A percentile compares a stretch with the other conserved stretches of the same genome.
Conservation (phyloP, 2,888 invertebrate genomes). For the Aleiodes alternator region DNA sequence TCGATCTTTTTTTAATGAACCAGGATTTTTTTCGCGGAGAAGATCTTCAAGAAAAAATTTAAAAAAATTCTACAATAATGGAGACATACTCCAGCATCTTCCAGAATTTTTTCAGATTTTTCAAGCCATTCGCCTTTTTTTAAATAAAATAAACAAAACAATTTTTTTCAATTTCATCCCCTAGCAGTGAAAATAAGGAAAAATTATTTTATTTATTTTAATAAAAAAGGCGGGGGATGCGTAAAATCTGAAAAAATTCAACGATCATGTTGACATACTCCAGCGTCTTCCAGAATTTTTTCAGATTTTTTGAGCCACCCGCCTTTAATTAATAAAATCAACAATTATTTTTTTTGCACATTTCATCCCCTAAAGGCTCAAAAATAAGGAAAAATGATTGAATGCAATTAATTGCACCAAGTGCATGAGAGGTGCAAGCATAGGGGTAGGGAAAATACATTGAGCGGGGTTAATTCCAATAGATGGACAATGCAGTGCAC, state of each 20-base stretch:
- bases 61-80: not conserved
- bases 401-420: not conserved
- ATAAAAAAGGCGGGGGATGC: too few relatives aligned
- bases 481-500: slow-evolving; percentile 58
- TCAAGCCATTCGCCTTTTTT: too few relatives aligned
- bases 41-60: not conserved
- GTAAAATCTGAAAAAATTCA: too few relatives aligned
- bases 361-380: not conserved
- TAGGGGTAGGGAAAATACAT: slow-evolving; percentile 9
- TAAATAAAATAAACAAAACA: too few relatives aligned
- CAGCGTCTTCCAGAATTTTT: too few relatives aligned
- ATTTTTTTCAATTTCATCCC: too few relatives aligned
- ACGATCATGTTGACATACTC: slow-evolving; percentile 55
- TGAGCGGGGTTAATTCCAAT: slow-evolving; percentile 43
- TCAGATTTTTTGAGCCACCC: not conserved
- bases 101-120: too few relatives aligned
- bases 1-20: not conserved
- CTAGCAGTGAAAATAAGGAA: too few relatives aligned
- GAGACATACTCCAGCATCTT: too few relatives aligned
- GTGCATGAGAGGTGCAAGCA: slow-evolving; percentile 29
- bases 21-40: too few relatives aligned
- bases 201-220: too few relatives aligned
- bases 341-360: not conserved
- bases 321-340: too few relatives aligned
- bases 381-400: not conserved